phyloP scores from a whole-genome alignment of 23 tunicate genomes.

The Ascidia mentula region DNA sequence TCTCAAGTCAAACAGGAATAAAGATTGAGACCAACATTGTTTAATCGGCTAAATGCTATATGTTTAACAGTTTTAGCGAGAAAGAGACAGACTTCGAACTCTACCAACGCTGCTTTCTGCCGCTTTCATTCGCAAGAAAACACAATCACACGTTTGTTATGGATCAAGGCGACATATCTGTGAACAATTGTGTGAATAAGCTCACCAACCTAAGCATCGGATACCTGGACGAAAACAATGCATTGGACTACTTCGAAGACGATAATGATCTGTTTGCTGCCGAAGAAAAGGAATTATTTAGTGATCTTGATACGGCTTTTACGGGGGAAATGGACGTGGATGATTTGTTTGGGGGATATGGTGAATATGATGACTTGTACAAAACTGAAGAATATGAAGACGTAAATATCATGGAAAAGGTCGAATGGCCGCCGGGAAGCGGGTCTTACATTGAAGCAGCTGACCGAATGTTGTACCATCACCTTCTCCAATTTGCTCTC shows the following conservation, averaged over 20 bases:
- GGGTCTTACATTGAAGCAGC: neutral
- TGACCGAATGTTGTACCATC: neutral
- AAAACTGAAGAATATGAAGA: neutral
- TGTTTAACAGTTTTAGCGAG: neutral
- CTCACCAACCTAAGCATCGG: conserved; percentile 12
- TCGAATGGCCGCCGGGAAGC: neutral
- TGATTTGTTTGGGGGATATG: neutral
- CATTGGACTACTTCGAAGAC: neutral
- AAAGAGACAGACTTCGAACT: neutral
- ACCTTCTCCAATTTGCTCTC: conserved; percentile 15
- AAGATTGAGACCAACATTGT: too few relatives aligned
- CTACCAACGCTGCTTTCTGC: conserved; percentile 24
- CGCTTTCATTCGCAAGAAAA: conserved; percentile 21
- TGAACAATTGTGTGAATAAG: conserved; percentile 23
- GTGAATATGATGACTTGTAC: neutral
- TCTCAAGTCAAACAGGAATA: too few relatives aligned
- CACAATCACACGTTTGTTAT: conserved; percentile 29
- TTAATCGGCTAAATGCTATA: too few relatives aligned
- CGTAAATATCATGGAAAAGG: neutral
- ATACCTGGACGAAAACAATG: neutral
- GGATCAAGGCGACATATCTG: conserved; percentile 37
- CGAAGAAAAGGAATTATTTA: neutral
- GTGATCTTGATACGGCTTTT: neutral
- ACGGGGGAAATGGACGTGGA: neutral
- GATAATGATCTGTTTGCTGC: neutral